A percentile compares a stretch with the other conserved stretches of the same genome.
phyloP scores from a whole-genome alignment of 1,140 invertebrate species.

The Aphaenogaster ashmeadi region DNA sequence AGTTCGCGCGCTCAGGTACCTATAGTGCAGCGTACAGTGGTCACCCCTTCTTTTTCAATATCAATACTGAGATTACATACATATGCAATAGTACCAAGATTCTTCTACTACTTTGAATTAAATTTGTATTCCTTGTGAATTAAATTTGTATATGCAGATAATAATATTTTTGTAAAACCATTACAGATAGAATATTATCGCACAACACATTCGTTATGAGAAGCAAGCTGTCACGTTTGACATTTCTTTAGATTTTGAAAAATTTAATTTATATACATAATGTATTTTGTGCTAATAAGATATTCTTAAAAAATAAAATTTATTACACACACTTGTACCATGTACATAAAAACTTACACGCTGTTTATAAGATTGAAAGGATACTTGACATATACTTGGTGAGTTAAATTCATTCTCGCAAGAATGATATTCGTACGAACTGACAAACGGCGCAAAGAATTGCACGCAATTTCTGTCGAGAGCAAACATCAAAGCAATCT shows the following conservation, averaged over 20 bases:
- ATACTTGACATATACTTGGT: not conserved
- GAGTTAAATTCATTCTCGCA: not conserved
- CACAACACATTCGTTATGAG: too few relatives aligned
- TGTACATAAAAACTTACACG: not conserved
- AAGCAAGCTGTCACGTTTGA: too few relatives aligned
- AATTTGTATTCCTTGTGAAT: too few relatives aligned
- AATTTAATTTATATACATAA: not conserved
- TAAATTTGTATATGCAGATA: too few relatives aligned
- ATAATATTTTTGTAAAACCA: too few relatives aligned
- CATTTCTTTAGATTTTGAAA: not conserved
- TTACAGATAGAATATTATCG: too few relatives aligned
- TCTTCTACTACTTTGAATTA: too few relatives aligned
- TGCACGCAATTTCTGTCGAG: conserved; percentile 33
- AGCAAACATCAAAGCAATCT: conserved; percentile 53
- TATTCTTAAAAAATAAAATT: not conserved
- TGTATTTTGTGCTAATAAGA: not conserved
- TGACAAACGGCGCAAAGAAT: conserved; percentile 41
- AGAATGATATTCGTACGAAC: conserved; percentile 22
- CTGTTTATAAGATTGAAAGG: not conserved
- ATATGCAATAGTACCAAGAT: too few relatives aligned
- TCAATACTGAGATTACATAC: too few relatives aligned
- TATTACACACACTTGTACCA: not conserved
- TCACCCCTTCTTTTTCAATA: too few relatives aligned
- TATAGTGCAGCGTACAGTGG: too few relatives aligned
- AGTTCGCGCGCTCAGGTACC: too few relatives aligned